Evolutionary conservation across 2,113 vertebrate species (phyloP), one percentile per base, ranked within the genome.

Genomic region (Gavialis gangeticus): DNA sequence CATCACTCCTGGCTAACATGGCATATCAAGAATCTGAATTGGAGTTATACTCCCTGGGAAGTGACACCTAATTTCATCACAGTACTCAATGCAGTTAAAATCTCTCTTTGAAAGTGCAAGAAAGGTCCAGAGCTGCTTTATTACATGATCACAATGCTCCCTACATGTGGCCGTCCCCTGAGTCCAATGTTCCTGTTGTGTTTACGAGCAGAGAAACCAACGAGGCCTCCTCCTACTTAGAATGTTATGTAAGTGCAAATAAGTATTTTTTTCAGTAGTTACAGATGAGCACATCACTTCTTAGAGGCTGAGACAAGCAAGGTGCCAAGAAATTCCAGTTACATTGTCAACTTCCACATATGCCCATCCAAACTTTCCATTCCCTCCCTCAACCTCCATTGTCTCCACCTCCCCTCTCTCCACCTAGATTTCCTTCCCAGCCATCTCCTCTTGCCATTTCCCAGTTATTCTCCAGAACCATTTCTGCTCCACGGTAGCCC

Each of bases 181-280:
- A 93, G 73, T 71, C 77, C 86, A 87, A 0, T 84, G 71, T 79
- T 94, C 73, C 64, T 27, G 46, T 80, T 77, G 16, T 24, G 66
- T 3, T 89, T 95, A 95, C 19, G 30, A 96, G 92, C 62, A 94
- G 89, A 59, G 75, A 0, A 0, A 18, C n/a, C 64, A 71, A 77
- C 63, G 71, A 63, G 60, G 76, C 59, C 0, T 0, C 37, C 7
- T 4, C n/a, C 63, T 84, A 75, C 79, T 92, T 88, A 92, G 82
- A 93, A 91, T 2, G 73, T 79, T 79, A 82, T 17, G 1, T 92
- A 73, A 94, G 63, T 0, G 0, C 58, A 94, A 90, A 64, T n/a
- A 71, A 46, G 46, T 46, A 80, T 66, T n/a, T 5, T 85, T 95
- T 91, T 69, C 79, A 93, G 79, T 28, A 94, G 64, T 69, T 86